Percentiles rank a stretch among this genome's conserved stretches.
Conservation (phyloP, 1,140 invertebrate species). For the Musca domestica region DNA sequence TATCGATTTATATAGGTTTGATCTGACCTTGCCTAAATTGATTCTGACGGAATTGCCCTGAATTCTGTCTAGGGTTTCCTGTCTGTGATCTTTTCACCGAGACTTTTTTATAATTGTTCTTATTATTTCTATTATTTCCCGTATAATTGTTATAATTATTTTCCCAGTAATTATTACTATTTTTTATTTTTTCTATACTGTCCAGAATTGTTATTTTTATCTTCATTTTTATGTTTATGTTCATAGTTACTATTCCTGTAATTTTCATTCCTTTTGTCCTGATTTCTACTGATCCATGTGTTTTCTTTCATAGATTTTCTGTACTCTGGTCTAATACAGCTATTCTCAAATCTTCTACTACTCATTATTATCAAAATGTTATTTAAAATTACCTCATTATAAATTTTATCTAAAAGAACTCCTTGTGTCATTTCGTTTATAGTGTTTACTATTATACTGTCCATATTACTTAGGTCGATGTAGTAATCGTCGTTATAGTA, state of each 20-base stretch:
- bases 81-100: neutral
- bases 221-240: no score
- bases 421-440: slow-evolving; percentile 27
- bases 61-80: neutral
- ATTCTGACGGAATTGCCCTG: neutral
- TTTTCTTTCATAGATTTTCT: neutral
- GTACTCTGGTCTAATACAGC: slow-evolving; percentile 6
- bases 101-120: no score
- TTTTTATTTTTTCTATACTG: no score
- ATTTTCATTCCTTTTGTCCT: no score
- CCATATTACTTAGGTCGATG: slow-evolving; percentile 1
- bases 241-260: no score
- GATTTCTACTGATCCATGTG: no score
- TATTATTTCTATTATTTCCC: no score
- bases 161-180: no score
- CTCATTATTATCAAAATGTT: slow-evolving; percentile 16
- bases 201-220: no score
- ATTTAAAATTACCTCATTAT: slow-evolving; percentile 11
- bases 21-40: neutral
- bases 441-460: slow-evolving; percentile 6
- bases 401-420: slow-evolving; percentile 22
- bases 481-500: slow-evolving; percentile 1
- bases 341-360: slow-evolving; percentile 19
- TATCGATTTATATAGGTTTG: slow-evolving; percentile 10
- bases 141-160: no score